Evolutionary conservation across 1,140 invertebrate species (phyloP).

Genomic region (Penaeus chinensis): DNA sequence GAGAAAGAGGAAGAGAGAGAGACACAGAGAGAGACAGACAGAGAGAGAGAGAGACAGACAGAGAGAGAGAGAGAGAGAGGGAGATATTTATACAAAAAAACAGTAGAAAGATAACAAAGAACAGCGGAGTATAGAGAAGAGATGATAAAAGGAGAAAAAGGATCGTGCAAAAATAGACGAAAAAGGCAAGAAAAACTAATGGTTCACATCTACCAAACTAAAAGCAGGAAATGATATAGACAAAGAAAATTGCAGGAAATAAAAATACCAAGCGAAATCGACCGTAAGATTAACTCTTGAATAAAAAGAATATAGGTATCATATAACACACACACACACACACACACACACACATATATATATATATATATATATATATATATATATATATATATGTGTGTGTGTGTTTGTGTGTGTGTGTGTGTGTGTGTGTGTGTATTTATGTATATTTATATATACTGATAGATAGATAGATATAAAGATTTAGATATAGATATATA

Average conservation of each 20-base stretch:
- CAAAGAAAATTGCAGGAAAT: too few relatives aligned
- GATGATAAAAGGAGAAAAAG: too few relatives aligned
- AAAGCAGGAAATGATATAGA: too few relatives aligned
- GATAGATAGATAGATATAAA: too few relatives aligned
- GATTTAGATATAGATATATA: too few relatives aligned
- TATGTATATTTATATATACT: slow-evolving; percentile 6
- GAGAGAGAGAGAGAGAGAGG: too few relatives aligned
- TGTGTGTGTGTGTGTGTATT: not conserved
- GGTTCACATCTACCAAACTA: not conserved
- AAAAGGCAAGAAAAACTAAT: not conserved
- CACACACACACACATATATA: not conserved
- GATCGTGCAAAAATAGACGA: not conserved
- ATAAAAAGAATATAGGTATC: not conserved
- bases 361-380: slow-evolving; percentile 24
- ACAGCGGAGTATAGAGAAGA: too few relatives aligned
- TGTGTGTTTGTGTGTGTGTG: not conserved
- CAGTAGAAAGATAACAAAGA: too few relatives aligned
- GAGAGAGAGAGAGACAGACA: too few relatives aligned
- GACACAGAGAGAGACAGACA: too few relatives aligned
- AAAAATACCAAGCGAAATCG: too few relatives aligned
- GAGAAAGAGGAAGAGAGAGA: too few relatives aligned
- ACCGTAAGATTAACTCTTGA: not conserved
- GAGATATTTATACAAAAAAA: not conserved
- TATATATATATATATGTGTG: slow-evolving; percentile 18
- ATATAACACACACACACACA: not conserved